Base-by-base conservation (phyloP, 2,888 invertebrate species). In the Cosmorhoe ocellata region DNA sequence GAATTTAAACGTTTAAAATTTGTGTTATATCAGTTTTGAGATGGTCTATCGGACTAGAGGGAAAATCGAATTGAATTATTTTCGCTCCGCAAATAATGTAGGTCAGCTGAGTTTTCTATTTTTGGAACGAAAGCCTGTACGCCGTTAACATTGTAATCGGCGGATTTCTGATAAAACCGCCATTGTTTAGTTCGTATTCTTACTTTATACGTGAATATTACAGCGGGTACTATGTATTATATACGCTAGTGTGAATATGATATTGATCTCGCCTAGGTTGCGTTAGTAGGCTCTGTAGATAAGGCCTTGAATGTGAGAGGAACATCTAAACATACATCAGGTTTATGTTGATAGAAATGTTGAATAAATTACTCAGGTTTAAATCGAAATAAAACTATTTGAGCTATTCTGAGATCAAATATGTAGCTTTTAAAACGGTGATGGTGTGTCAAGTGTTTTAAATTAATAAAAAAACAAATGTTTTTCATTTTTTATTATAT, bases 61-160 rank as follows among this genome's bases (percentile, higher is more conserved):
- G 34, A 39, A 42, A 47, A 40, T 46, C 18, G 33, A 28, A 14
- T 46, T 37, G 42, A 42, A 48, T 53, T 55, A 54, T 61, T 56
- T 61, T 53, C 51, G 50, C 41, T 50, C 30, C 32, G 41, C 18
- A 36, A 36, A 55, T 56, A 54, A 61, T 59, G 45, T 61, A 57
- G 61, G 61, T 61, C 61, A 61, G 59, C 57, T 58, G 56, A 18
- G 46, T 59, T 56, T 55, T 55, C 50, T 58, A 56, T 58, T 56
- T 57, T 40, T 39, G 59, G 49, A 51, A 46, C 40, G 44, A 43
- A 40, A 32, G 39, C 45, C 56, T 56, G 46, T 56, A 50, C 50
- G 42, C 50, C 48, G 54, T 58, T 56, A 52, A 58, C 54, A 52
- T 58, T 18, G 55, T 52, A 56, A 61, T 56, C 50, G 51, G 36